These are phyloP conservation scores for Andrena bicolor DNA, from an alignment of 2,888 invertebrate genomes.

Conservation along the genomic window DNA sequence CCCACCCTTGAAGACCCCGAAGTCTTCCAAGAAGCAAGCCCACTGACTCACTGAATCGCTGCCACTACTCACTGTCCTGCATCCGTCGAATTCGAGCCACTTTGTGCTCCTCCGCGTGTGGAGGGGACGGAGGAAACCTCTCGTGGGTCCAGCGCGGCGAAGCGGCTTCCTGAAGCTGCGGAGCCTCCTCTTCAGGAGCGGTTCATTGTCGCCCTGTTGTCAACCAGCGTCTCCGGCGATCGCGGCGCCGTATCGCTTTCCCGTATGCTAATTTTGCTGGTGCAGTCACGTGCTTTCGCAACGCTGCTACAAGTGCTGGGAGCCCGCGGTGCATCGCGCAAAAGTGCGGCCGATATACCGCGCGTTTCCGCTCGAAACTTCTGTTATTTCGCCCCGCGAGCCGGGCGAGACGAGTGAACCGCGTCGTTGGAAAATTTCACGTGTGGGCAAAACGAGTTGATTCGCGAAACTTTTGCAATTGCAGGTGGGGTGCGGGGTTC, in stretches of 20 bases:
- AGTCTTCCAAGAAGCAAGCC: background rate
- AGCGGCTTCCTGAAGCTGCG: background rate
- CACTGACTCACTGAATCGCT: background rate
- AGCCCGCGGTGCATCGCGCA: background rate
- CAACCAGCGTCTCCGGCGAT: conserved; percentile 61
- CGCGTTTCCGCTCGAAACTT: background rate
- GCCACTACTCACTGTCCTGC: conserved; percentile 46
- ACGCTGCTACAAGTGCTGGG: conserved; percentile 45
- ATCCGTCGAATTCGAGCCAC: conserved; percentile 17
- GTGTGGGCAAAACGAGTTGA: too few species aligned
- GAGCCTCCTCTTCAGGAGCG: conserved; percentile 8
- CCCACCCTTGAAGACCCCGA: too few species aligned
- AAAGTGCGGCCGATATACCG: background rate
- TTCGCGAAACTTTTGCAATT: too few species aligned
- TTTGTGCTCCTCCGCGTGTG: background rate
- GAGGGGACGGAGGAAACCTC: background rate
- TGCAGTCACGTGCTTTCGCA: conserved; percentile 66
- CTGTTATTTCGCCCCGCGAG: background rate
- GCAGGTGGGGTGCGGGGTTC: too few species aligned
- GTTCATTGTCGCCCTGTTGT: conserved; percentile 66
- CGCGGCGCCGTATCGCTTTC: conserved; percentile 50
- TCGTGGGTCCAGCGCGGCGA: background rate
- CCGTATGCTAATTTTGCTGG: conserved; percentile 75
- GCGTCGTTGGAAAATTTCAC: too few species aligned
- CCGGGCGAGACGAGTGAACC: background rate